A percentile compares a stretch with the other conserved stretches of the same genome.
Evolutionary conservation across 1,140 invertebrate genomes (phyloP).

Genomic region (Solenopsis invicta): DNA sequence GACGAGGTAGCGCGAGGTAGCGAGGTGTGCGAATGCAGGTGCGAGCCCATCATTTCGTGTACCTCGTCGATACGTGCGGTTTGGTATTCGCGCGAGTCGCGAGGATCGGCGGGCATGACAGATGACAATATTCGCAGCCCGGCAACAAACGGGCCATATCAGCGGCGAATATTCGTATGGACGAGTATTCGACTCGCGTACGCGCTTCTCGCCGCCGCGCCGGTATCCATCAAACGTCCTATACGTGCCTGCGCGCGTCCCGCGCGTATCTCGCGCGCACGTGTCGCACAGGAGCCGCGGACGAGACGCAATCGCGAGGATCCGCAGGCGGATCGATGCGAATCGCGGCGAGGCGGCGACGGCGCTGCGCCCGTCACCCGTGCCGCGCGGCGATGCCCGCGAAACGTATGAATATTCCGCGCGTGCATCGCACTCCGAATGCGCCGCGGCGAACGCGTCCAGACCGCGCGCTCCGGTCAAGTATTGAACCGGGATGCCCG

Average conservation of each 20-base stretch:
- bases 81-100: slow-evolving; percentile 44
- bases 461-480: background rate
- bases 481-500: background rate
- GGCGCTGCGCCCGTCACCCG: slow-evolving; percentile 10
- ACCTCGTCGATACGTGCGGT: slow-evolving; percentile 1
- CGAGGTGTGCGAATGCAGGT: background rate
- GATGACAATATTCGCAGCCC: background rate
- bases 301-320: slow-evolving; percentile 31
- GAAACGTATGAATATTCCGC: slow-evolving; percentile 52
- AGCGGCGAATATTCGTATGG: background rate
- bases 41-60: too few relatives aligned
- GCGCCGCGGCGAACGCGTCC: background rate
- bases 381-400: background rate
- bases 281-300: background rate
- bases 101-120: background rate
- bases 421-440: slow-evolving; percentile 40
- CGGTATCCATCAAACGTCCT: slow-evolving; percentile 37
- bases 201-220: too few relatives aligned
- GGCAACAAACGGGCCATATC: slow-evolving; percentile 35
- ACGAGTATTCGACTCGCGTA: slow-evolving; percentile 43
- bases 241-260: slow-evolving; percentile 15
- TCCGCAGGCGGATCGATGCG: slow-evolving; percentile 41
- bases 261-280: slow-evolving; percentile 24
- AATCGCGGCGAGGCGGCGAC: slow-evolving; percentile 4
- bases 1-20: background rate